phyloP scores from a whole-genome alignment of 2,888 invertebrate genomes.

The Lasioglossum calceatum region DNA sequence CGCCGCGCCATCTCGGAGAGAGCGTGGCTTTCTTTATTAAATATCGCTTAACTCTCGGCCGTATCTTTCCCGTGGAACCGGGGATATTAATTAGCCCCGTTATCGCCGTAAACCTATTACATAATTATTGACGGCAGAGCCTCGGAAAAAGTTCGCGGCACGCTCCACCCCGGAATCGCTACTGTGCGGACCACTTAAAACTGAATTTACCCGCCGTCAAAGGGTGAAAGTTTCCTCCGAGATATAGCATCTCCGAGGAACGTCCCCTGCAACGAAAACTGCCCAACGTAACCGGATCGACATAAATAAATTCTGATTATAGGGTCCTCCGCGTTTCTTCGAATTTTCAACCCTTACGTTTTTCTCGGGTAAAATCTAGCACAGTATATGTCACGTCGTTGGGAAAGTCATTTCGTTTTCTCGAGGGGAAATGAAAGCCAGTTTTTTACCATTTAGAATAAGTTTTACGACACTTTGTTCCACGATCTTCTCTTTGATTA shows the following conservation, averaged over 20 bases:
- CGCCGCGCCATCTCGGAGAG: background rate
- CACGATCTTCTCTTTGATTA: no score
- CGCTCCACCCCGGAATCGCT: background rate
- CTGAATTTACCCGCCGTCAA: background rate
- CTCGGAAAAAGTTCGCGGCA: constrained; percentile 18
- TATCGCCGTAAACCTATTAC: constrained; percentile 30
- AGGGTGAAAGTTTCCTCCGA: background rate
- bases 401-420: no score
- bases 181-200: background rate
- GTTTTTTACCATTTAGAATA: no score
- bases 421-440: no score
- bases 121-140: constrained; percentile 21
- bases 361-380: background rate
- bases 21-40: constrained; percentile 15
- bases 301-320: background rate
- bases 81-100: constrained; percentile 34
- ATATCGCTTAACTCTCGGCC: constrained; percentile 23
- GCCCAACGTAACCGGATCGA: background rate
- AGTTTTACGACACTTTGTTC: no score
- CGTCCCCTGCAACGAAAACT: background rate
- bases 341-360: background rate
- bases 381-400: no score
- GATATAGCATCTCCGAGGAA: background rate
- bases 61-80: background rate
- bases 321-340: background rate